A percentile compares a stretch with the other conserved stretches of the same genome.
These are phyloP conservation scores for Tetrax tetrax DNA, from an alignment of 2,113 vertebrate species.

Conservation along the genomic window DNA sequence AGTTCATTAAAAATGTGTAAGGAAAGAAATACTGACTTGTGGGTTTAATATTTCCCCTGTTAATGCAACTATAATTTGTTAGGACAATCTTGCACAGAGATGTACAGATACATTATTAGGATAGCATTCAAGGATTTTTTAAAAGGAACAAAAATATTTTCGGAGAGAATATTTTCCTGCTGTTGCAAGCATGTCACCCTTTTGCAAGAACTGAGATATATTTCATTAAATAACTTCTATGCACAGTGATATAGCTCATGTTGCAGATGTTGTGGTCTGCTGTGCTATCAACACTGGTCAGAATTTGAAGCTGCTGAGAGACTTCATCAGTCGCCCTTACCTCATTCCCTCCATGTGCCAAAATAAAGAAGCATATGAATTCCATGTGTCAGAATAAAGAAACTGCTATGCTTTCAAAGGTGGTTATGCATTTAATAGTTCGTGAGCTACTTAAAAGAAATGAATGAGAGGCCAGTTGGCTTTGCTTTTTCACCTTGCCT, in stretches of 20 bases:
- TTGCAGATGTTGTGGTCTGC: constrained; percentile 53
- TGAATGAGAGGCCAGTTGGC: not conserved
- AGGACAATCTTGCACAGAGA: not conserved
- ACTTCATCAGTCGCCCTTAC: constrained; percentile 64
- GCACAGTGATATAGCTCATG: not conserved
- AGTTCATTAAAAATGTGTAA: not conserved
- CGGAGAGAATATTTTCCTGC: not conserved
- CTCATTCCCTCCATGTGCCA: constrained; percentile 66
- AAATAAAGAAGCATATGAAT: constrained; percentile 55
- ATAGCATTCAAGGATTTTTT: not conserved
- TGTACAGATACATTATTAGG: not conserved
- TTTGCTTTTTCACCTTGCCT: constrained; percentile 15
- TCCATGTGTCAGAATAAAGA: constrained; percentile 66
- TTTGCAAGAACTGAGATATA: not conserved
- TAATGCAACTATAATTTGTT: not conserved
- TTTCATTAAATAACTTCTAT: constrained; percentile 28
- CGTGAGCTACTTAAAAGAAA: constrained; percentile 45
- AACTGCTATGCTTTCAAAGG: constrained; percentile 48
- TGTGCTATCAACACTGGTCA: constrained; percentile 56
- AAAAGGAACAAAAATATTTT: not conserved
- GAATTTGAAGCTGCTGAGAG: constrained; percentile 62
- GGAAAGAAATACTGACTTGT: not conserved
- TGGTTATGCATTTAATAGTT: constrained; percentile 48
- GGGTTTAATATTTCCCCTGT: not conserved
- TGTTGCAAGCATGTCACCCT: not conserved